A percentile compares a stretch with the other conserved stretches of the same genome.
Conservation (phyloP, 2,888 invertebrate genomes). For the Conchocele bisecta region DNA sequence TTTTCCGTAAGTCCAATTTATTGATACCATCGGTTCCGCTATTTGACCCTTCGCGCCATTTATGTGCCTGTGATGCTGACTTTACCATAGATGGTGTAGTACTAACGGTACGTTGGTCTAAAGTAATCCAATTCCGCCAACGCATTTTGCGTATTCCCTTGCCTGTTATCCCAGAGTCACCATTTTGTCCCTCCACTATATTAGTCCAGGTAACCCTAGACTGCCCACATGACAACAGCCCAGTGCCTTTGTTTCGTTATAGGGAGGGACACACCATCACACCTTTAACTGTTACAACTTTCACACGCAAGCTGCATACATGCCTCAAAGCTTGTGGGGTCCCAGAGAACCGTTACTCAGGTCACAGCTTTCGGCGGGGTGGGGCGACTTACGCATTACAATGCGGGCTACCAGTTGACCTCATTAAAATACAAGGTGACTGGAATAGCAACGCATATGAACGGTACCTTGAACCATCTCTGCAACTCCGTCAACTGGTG, state of each 20-base stretch:
- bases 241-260: background rate
- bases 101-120: background rate
- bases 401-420: constrained; percentile 2
- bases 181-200: background rate
- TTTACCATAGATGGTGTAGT: background rate
- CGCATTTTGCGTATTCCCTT: constrained; percentile 6
- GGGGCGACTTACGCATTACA: background rate
- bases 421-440: too few species aligned
- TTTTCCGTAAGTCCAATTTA: constrained; percentile 13
- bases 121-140: too few species aligned
- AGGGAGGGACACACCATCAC: too few species aligned
- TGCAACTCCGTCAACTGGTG: too few species aligned
- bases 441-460: too few species aligned
- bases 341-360: background rate
- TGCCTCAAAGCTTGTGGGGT: background rate
- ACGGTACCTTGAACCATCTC: too few species aligned
- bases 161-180: background rate
- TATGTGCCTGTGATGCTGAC: background rate
- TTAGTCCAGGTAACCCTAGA: background rate
- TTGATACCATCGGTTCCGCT: background rate
- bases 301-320: background rate
- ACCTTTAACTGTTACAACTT: background rate
- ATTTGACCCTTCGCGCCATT: background rate
- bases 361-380: constrained; percentile 3
- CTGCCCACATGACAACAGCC: background rate